Percentiles rank a stretch among this genome's conserved stretches.
These are phyloP conservation scores for Porphyrio hochstetteri DNA, from an alignment of 2,113 vertebrate species.

Conservation along the genomic window DNA sequence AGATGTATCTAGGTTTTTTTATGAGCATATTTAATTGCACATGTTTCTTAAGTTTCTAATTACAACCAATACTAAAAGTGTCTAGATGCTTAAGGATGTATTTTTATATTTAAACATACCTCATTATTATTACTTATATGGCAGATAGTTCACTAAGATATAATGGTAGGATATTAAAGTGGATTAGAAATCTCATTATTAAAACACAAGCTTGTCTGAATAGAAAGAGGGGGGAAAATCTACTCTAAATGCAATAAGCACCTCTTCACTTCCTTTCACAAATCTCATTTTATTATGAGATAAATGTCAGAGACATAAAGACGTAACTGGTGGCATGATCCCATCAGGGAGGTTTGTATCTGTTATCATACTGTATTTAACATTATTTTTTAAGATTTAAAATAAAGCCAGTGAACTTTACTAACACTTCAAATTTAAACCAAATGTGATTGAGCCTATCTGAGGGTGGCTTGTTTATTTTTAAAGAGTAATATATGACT, in stretches of 20 bases:
- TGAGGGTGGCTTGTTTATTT: conserved; percentile 27
- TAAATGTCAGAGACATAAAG: conserved; percentile 59
- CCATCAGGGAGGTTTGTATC: conserved; percentile 13
- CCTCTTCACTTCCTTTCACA: conserved; percentile 57
- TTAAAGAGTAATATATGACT: not conserved
- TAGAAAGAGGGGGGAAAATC: not conserved
- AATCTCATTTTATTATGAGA: conserved; percentile 45
- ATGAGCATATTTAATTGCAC: conserved; percentile 67
- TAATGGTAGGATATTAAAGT: conserved; percentile 57
- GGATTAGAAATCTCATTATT: conserved; percentile 67
- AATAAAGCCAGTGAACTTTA: conserved; percentile 21
- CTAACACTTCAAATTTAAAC: not conserved
- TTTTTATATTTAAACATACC: conserved; percentile 60
- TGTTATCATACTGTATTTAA: conserved; percentile 11
- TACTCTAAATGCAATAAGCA: not conserved
- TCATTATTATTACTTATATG: conserved; percentile 69
- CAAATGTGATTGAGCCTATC: not conserved
- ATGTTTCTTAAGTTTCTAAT: conserved; percentile 74
- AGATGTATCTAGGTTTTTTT: conserved; percentile 50
- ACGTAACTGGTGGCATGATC: conserved; percentile 7
- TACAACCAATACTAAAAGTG: conserved; percentile 68
- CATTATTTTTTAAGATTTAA: not conserved
- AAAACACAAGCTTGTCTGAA: conserved; percentile 49
- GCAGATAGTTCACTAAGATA: conserved; percentile 63
- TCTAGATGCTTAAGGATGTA: conserved; percentile 44